These are phyloP conservation scores for Malurus alboscapulatus DNA, from an alignment of 2,113 vertebrate genomes.

Conservation along the genomic window DNA sequence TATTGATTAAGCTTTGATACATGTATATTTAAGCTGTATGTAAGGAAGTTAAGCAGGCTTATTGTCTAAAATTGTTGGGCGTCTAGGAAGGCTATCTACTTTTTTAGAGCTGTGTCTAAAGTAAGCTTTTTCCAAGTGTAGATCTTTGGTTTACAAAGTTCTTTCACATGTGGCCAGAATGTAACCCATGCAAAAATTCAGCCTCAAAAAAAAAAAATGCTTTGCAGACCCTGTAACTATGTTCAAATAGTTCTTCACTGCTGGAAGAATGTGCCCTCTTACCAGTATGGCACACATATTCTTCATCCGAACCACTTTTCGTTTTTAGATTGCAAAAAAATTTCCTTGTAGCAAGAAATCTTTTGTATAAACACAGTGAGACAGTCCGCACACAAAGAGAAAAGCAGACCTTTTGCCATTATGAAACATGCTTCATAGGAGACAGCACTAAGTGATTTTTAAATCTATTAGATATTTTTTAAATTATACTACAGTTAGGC, in stretches of 20 bases:
- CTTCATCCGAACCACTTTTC: neutral
- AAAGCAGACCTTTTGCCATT: neutral
- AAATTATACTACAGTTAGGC: neutral
- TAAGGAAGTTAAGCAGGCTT: neutral
- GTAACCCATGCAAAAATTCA: neutral
- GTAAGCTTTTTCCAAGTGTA: neutral
- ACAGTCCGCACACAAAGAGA: neutral
- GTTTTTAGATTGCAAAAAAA: neutral
- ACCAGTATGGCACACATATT: neutral
- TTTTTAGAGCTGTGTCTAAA: neutral
- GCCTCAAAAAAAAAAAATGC: neutral
- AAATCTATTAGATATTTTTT: neutral
- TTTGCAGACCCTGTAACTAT: neutral
- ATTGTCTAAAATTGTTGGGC: neutral
- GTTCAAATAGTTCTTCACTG: neutral
- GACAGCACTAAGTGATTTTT: neutral
- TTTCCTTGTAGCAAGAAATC: neutral
- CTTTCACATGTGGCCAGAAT: neutral
- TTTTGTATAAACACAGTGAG: neutral
- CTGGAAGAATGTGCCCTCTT: neutral
- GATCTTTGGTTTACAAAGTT: neutral
- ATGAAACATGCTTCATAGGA: neutral
- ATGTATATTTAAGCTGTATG: neutral
- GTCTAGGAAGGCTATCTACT: neutral
- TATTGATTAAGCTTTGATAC: neutral